Evolutionary conservation across 2,113 vertebrate genomes (phyloP).

Genomic region (Nicator chloris): DNA sequence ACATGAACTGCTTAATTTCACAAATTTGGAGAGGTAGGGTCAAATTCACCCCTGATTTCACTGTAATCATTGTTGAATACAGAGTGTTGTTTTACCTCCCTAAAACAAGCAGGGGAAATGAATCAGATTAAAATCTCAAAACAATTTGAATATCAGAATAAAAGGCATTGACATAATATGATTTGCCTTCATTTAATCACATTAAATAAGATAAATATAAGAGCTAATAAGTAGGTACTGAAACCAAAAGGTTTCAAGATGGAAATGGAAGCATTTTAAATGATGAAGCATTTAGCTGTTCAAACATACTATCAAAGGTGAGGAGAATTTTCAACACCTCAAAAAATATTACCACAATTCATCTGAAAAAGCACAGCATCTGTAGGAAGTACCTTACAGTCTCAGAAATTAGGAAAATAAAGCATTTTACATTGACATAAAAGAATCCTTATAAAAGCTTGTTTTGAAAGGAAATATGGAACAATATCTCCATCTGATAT

Average conservation of each 20-base stretch:
- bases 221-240: background rate
- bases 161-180: background rate
- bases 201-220: background rate
- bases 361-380: background rate
- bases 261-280: background rate
- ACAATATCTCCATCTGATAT: background rate
- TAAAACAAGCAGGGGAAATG: background rate
- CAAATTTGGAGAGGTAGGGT: background rate
- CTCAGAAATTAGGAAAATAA: background rate
- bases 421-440: background rate
- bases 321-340: background rate
- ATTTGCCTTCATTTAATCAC: background rate
- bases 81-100: background rate
- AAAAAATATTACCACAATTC: background rate
- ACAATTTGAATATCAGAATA: background rate
- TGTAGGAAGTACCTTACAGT: background rate
- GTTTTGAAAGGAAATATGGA: background rate
- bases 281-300: background rate
- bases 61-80: background rate
- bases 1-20: background rate
- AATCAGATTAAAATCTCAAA: background rate
- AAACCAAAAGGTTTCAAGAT: background rate
- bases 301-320: background rate
- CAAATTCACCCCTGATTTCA: background rate
- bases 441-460: background rate